Evolutionary conservation across 2,113 vertebrate genomes (phyloP).

Genomic region (Cinclus cinclus): DNA sequence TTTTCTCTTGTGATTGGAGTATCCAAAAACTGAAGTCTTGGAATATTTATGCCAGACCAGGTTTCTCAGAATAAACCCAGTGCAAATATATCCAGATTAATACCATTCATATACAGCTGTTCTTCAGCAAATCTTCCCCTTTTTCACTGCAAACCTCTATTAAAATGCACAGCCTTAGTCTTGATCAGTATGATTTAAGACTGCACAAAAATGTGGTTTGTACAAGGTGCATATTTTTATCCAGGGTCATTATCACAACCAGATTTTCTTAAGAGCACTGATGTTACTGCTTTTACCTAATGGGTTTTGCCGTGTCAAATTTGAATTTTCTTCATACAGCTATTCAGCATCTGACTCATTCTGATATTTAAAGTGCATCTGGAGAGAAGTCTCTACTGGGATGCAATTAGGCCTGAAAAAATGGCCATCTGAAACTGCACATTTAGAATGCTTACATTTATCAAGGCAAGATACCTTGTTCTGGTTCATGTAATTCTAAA

Average conservation of each 20-base stretch:
- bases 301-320: background rate
- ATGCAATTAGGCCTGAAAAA: background rate
- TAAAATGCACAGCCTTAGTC: background rate
- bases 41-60: background rate
- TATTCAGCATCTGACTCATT: background rate
- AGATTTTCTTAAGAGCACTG: background rate
- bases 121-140: background rate
- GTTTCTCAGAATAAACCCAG: background rate
- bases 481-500: background rate
- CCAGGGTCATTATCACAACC: background rate
- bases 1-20: background rate
- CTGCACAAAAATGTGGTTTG: background rate
- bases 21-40: background rate
- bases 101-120: background rate
- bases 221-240: background rate
- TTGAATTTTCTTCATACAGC: background rate
- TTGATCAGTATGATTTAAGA: background rate
- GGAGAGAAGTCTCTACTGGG: background rate
- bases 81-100: background rate
- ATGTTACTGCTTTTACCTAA: background rate
- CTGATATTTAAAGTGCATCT: background rate
- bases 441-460: background rate
- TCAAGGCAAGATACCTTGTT: background rate
- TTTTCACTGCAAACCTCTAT: background rate
- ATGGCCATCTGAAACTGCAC: background rate